Evolutionary conservation across 1,140 invertebrate genomes (phyloP).

Genomic region (Drosophila punjabiensis): DNA sequence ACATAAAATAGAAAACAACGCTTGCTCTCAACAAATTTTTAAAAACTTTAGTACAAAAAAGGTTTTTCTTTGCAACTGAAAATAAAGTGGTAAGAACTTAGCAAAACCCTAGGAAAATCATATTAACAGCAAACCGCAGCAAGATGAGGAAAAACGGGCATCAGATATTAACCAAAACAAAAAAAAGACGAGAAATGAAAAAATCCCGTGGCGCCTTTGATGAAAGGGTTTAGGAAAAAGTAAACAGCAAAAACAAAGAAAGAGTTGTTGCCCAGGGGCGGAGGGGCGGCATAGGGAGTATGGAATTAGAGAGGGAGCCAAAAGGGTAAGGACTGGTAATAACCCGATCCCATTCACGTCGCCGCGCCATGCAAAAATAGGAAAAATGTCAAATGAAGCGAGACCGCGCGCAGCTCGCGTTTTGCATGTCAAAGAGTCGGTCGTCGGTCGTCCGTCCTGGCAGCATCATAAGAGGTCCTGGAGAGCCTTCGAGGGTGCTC

Average conservation of each 20-base stretch:
- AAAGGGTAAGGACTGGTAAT: conserved; percentile 36
- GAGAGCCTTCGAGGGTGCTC: conserved; percentile 68
- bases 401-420: conserved; percentile 53
- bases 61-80: conserved; percentile 1
- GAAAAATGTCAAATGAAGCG: conserved; percentile 81
- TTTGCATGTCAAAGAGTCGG: conserved; percentile 78
- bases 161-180: conserved; percentile 7
- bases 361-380: conserved; percentile 36
- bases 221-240: conserved; percentile 67
- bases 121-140: conserved; percentile 76
- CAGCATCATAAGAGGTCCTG: conserved; percentile 50
- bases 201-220: conserved; percentile 63
- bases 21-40: conserved; percentile 1
- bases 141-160: conserved; percentile 7
- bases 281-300: neutral
- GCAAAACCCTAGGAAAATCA: conserved; percentile 64
- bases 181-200: neutral
- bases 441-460: neutral
- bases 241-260: conserved; percentile 51
- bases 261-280: neutral
- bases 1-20: neutral
- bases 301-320: neutral
- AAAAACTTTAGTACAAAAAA: conserved; percentile 5
- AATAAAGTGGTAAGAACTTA: conserved; percentile 9
- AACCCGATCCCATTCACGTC: conserved; percentile 38